These are phyloP conservation scores for Morpho achilles DNA, from an alignment of 2,888 invertebrate genomes.

Conservation along the genomic window DNA sequence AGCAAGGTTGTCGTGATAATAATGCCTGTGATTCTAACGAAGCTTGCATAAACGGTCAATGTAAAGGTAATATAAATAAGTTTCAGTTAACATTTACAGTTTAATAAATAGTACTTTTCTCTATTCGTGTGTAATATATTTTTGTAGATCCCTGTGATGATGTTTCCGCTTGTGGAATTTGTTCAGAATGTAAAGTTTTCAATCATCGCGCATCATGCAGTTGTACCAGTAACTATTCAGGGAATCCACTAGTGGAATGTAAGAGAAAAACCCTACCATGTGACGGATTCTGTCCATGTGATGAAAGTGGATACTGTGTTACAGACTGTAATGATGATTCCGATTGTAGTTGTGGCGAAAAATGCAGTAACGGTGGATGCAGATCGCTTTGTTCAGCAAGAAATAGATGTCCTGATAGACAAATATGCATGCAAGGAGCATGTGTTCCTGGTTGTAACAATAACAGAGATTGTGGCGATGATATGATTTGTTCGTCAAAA, in stretches of 20 bases:
- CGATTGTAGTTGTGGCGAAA: conserved; percentile 91
- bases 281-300: conserved; percentile 88
- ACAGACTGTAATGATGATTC: conserved; percentile 81
- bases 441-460: conserved; percentile 90
- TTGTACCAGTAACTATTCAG: conserved; percentile 88
- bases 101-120: not conserved
- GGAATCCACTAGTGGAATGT: conserved; percentile 90
- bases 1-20: conserved; percentile 92
- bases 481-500: conserved; percentile 83
- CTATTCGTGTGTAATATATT: not conserved
- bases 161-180: conserved; percentile 87
- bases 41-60: conserved; percentile 90
- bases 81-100: not conserved
- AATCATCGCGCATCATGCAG: conserved; percentile 93
- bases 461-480: conserved; percentile 88
- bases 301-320: conserved; percentile 89
- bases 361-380: conserved; percentile 86
- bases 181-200: conserved; percentile 89
- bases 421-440: conserved; percentile 84
- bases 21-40: conserved; percentile 85
- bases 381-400: conserved; percentile 84
- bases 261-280: conserved; percentile 85
- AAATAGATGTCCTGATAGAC: conserved; percentile 86
- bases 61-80: conserved; percentile 78
- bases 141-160: conserved; percentile 86